A percentile compares a stretch with the other conserved stretches of the same genome.
These are phyloP conservation scores for Dromaius novaehollandiae DNA, from an alignment of 2,113 vertebrate genomes.

Conservation along the genomic window DNA sequence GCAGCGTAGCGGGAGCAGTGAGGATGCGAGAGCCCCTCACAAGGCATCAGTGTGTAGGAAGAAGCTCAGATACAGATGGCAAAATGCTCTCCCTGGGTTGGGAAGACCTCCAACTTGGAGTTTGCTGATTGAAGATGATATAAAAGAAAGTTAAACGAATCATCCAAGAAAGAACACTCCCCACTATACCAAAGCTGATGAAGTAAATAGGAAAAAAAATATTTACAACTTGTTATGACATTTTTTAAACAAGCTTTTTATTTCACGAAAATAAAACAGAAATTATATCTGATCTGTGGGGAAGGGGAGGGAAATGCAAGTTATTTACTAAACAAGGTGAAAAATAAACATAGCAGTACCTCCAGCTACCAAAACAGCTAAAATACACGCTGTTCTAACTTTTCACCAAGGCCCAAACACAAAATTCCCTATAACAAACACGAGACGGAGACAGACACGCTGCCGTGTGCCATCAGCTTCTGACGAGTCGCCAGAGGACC, in stretches of 20 bases:
- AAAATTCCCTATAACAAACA: background rate
- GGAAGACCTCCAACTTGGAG: constrained; percentile 40
- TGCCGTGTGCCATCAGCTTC: background rate
- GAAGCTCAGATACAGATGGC: constrained; percentile 4
- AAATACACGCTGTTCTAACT: background rate
- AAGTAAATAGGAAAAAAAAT: background rate
- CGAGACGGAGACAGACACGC: background rate
- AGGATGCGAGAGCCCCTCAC: background rate
- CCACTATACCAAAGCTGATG: background rate
- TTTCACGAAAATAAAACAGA: background rate
- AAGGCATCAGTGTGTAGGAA: background rate
- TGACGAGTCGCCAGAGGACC: background rate
- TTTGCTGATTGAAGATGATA: background rate
- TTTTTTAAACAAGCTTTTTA: background rate
- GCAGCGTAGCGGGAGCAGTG: background rate
- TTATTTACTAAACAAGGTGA: background rate
- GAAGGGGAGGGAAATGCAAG: background rate
- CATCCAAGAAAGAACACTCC: constrained; percentile 25
- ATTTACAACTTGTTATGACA: background rate
- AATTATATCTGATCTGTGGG: background rate
- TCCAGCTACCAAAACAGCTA: constrained; percentile 2
- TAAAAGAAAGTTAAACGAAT: constrained; percentile 34
- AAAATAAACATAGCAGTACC: background rate
- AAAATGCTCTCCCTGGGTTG: background rate
- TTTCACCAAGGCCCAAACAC: background rate